Evolutionary conservation across 2,113 vertebrate species (phyloP), one percentile per base, ranked within the genome.

Genomic region (Patagioenas fasciata): DNA sequence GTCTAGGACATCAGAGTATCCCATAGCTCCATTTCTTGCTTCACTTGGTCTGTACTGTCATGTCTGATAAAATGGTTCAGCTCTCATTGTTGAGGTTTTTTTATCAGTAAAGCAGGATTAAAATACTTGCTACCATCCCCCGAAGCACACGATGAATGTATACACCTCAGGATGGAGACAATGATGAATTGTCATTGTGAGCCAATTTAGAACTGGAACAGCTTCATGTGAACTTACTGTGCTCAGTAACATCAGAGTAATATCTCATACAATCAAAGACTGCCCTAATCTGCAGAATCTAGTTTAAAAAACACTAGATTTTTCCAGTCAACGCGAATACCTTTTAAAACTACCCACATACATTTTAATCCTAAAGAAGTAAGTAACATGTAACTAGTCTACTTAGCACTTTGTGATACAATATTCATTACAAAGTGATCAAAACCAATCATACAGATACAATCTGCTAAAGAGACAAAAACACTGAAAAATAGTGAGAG

Each of bases 401-500:
- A 53, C 53, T 44, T 74, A 60, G 64, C 51, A 71, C 28, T 47
- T 38, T 71, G 44, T 82, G 67, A 83, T 92, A 80, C 51, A 95
- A 87, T 91, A 94, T 95, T 97, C 53, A 91, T 95, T 86, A 67
- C 44, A 79, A 86, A 84, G 60, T 87, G 93, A 95, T 97, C 94
- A 96, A 95, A 94, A 80, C 61, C 53, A 69, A 48, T 77, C 80
- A 89, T 44, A 85, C 11, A 87, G 54, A 60, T 93, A 74, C 42
- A 84, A 84, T 93, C 81, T 79, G 78, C 65, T 64, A 58, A 65
- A 40, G 28, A 86, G 80, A 95, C 74, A 96, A 94, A 94, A 95
- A 64, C 57, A 47, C 21, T 77, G 70, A 54, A 92, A 86, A 69
- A 24, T 44, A 80, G 47, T 61, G 71, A 60, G 60, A 72, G 28